Conservation (phyloP, 2,888 invertebrate species). For the Cartodere bifasciata region DNA sequence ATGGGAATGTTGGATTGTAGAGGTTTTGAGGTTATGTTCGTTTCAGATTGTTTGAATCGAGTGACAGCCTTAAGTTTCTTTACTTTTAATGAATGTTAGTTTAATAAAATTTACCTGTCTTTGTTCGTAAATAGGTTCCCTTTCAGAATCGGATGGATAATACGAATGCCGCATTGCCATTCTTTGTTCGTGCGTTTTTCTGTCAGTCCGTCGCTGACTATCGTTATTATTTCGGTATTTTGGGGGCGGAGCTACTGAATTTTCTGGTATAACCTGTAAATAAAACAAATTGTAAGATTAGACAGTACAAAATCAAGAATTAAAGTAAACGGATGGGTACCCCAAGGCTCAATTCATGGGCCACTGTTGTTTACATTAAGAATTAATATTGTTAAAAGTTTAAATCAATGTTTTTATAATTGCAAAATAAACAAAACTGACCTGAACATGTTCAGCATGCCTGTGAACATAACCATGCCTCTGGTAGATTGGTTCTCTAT, state of each 20-base stretch:
- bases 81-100: too few species aligned
- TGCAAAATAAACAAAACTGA: slow-evolving; percentile 11
- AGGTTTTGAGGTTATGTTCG: too few species aligned
- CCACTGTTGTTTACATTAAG: too few species aligned
- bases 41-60: too few species aligned
- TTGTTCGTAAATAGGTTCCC: slow-evolving; percentile 37
- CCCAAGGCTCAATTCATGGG: too few species aligned
- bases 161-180: slow-evolving; percentile 45
- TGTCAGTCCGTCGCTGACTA: slow-evolving; percentile 19
- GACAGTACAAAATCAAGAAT: too few species aligned
- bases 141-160: slow-evolving; percentile 41
- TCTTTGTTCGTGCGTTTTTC: slow-evolving; percentile 39
- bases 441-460: slow-evolving; percentile 34
- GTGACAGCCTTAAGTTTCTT: too few species aligned
- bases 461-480: slow-evolving; percentile 31
- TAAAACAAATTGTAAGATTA: background rate
- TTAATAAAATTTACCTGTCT: slow-evolving; percentile 17
- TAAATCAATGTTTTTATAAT: slow-evolving; percentile 3
- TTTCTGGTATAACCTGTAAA: slow-evolving; percentile 31
- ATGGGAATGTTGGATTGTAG: too few species aligned
- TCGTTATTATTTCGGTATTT: slow-evolving; percentile 28
- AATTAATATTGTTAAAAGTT: too few species aligned
- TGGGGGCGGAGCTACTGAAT: slow-evolving; percentile 27
- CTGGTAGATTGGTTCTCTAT: slow-evolving; percentile 29
- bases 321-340: too few species aligned